phyloP scores from a whole-genome alignment of 2,797 vertebrate genomes.

The Dallia pectoralis region DNA sequence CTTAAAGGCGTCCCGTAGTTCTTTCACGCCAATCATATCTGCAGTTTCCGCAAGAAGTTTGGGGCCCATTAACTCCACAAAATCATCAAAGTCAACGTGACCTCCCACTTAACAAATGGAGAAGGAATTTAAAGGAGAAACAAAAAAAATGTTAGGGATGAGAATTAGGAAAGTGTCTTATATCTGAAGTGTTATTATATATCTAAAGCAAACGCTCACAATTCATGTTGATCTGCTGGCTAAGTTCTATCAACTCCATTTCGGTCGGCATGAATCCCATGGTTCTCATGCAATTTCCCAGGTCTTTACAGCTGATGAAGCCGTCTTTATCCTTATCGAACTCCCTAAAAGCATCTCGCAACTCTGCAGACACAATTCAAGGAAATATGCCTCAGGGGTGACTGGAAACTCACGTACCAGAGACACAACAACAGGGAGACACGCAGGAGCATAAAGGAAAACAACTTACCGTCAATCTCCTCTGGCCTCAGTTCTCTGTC shows the following conservation, averaged over 20 bases:
- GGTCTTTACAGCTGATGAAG: slow-evolving; percentile 96
- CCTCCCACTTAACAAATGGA: slow-evolving; percentile 82
- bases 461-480: slow-evolving; percentile 90
- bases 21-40: slow-evolving; percentile 97
- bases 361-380: slow-evolving; percentile 72
- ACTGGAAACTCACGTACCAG: slow-evolving; percentile 4
- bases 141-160: neutral
- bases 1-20: slow-evolving; percentile 92
- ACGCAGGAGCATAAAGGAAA: slow-evolving; percentile 3
- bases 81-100: slow-evolving; percentile 97
- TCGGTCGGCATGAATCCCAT: slow-evolving; percentile 99
- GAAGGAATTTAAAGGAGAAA: slow-evolving; percentile 12
- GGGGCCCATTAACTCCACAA: slow-evolving; percentile 96
- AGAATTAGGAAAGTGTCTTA: slow-evolving; percentile 15
- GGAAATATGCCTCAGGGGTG: neutral
- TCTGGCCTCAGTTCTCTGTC: slow-evolving; percentile 94
- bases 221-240: slow-evolving; percentile 99
- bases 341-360: slow-evolving; percentile 94
- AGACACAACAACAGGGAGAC: slow-evolving; percentile 2
- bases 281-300: slow-evolving; percentile 97
- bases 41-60: slow-evolving; percentile 96
- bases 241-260: slow-evolving; percentile 97
- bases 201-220: slow-evolving; percentile 64
- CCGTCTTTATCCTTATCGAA: slow-evolving; percentile 98
- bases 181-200: neutral